Evolutionary conservation across 2,888 invertebrate species (phyloP).

Genomic region (Asteroscopus sphinx): DNA sequence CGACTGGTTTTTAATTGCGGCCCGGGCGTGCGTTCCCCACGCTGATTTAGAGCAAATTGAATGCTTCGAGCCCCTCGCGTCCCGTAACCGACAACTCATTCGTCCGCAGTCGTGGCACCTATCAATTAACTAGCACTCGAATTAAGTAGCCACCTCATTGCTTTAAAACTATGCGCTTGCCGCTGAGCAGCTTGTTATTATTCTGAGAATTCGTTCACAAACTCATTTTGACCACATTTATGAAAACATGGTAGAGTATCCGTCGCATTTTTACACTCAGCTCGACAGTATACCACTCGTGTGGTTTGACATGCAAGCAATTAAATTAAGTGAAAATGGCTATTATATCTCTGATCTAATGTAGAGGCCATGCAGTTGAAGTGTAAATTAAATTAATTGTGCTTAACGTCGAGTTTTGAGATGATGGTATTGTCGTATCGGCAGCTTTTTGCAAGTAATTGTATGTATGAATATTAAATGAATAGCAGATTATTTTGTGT

Average conservation of each 20-base stretch:
- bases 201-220: conserved; percentile 63
- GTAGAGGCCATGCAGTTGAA: conserved; percentile 51
- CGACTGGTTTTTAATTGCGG: conserved; percentile 80
- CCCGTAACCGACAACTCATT: conserved; percentile 71
- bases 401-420: conserved; percentile 69
- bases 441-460: conserved; percentile 80
- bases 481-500: conserved; percentile 86
- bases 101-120: conserved; percentile 69
- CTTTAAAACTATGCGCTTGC: conserved; percentile 65
- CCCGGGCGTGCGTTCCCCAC: conserved; percentile 65
- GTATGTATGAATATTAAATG: conserved; percentile 83
- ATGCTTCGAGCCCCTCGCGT: conserved; percentile 72
- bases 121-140: conserved; percentile 76
- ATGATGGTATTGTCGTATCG: conserved; percentile 74
- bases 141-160: conserved; percentile 58
- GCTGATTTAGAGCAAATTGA: conserved; percentile 84
- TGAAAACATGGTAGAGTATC: conserved; percentile 60
- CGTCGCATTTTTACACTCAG: conserved; percentile 53
- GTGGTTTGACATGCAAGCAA: conserved; percentile 57
- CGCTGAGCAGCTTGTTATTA: conserved; percentile 64
- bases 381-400: conserved; percentile 79
- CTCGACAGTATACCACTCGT: conserved; percentile 40
- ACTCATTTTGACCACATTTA: conserved; percentile 62
- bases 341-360: conserved; percentile 62
- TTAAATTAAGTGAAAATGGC: conserved; percentile 65